Percentiles rank a stretch among this genome's conserved stretches.
Evolutionary conservation across 2,797 vertebrate species (phyloP).

Genomic region (Choloepus didactylus): DNA sequence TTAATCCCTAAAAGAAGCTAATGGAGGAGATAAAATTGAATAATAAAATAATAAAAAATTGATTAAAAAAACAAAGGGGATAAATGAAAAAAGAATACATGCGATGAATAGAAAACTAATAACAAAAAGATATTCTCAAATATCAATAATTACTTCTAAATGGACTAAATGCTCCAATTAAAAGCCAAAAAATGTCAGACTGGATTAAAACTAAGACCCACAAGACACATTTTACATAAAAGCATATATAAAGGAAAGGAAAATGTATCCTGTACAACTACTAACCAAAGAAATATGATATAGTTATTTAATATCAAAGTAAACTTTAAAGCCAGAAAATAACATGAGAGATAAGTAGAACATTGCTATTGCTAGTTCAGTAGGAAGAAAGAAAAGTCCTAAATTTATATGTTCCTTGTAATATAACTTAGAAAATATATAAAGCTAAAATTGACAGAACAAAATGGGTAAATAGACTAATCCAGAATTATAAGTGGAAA

Average conservation of each 20-base stretch:
- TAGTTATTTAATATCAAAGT: background rate
- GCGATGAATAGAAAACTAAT: background rate
- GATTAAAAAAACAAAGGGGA: background rate
- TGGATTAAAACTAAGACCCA: background rate
- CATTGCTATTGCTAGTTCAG: background rate
- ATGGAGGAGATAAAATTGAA: background rate
- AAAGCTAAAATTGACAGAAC: background rate
- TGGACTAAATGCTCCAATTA: background rate
- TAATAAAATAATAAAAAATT: background rate
- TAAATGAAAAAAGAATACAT: background rate
- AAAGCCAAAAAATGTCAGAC: background rate
- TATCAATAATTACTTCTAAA: slow-evolving; percentile 25
- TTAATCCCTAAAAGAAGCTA: slow-evolving; percentile 3
- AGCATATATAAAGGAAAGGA: background rate
- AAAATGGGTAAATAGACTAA: background rate
- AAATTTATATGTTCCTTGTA: slow-evolving; percentile 37
- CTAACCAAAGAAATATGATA: background rate
- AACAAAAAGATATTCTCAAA: background rate
- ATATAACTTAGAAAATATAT: slow-evolving; percentile 8
- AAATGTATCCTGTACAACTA: background rate
- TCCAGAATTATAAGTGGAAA: background rate
- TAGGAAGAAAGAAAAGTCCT: background rate
- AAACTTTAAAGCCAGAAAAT: background rate
- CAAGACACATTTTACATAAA: background rate
- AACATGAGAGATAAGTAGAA: background rate